A percentile compares a stretch with the other conserved stretches of the same genome.
These are phyloP conservation scores for Capitulum mitella DNA, from an alignment of 2,888 invertebrate species.

Conservation along the genomic window DNA sequence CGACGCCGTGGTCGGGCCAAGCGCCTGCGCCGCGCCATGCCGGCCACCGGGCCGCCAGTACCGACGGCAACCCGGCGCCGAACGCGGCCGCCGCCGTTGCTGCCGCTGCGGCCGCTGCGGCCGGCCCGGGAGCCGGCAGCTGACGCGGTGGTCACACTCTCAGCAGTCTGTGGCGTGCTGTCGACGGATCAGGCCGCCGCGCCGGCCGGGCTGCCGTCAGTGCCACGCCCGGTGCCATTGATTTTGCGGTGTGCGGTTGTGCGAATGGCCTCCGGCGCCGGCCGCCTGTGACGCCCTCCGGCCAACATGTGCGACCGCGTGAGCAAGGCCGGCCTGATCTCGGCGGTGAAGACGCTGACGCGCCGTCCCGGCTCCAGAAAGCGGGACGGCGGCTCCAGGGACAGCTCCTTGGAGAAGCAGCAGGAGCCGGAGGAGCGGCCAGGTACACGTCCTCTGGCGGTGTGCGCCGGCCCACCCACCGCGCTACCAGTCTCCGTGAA, in stretches of 20 bases:
- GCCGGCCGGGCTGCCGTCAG: background rate
- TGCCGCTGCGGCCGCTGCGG: no score
- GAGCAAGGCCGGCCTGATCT: conserved; percentile 10
- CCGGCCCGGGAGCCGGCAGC: no score
- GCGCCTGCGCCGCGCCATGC: no score
- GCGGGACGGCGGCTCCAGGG: background rate
- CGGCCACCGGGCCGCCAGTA: no score
- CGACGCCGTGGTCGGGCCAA: no score
- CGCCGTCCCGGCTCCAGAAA: conserved; percentile 11
- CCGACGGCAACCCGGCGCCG: no score
- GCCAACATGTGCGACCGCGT: background rate
- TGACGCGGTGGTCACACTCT: background rate
- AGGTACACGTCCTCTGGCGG: no score
- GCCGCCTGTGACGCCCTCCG: background rate
- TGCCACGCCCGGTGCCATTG: background rate
- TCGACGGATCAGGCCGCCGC: background rate
- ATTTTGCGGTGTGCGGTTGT: conserved; percentile 1
- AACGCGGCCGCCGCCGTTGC: no score
- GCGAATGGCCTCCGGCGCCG: background rate
- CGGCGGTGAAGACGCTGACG: conserved; percentile 11
- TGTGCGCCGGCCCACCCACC: no score
- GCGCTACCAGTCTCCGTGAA: no score
- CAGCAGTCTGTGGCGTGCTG: background rate
- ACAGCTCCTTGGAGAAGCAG: background rate
- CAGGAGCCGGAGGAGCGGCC: background rate